A percentile compares a stretch with the other conserved stretches of the same genome.
phyloP scores from a whole-genome alignment of 2,113 vertebrate species.

The Cettia cetti region DNA sequence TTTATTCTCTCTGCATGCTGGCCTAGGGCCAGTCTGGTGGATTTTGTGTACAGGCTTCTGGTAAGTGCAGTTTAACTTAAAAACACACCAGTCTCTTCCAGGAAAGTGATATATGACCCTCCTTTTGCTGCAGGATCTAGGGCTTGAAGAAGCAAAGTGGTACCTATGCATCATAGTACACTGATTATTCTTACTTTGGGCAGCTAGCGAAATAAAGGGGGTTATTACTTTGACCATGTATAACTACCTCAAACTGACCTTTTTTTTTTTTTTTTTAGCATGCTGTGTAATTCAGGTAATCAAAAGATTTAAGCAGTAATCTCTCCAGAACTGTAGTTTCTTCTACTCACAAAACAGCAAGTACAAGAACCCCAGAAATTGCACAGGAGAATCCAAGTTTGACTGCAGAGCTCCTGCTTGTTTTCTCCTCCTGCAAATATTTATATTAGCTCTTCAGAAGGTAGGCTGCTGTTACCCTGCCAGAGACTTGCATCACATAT shows the following conservation, averaged over 20 bases:
- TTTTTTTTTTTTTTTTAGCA: not conserved
- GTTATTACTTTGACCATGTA: not conserved
- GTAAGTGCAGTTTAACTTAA: not conserved
- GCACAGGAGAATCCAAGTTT: not conserved
- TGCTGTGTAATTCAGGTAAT: not conserved
- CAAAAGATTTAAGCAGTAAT: not conserved
- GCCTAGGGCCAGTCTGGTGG: not conserved
- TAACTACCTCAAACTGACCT: not conserved
- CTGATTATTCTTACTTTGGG: not conserved
- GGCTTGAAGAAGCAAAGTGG: not conserved
- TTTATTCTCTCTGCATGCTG: not conserved
- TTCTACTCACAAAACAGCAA: not conserved
- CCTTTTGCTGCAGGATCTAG: not conserved
- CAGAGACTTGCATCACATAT: not conserved
- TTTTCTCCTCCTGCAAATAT: not conserved
- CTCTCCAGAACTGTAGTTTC: not conserved
- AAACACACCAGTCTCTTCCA: not conserved
- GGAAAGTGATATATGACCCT: not conserved
- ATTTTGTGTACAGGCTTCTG: not conserved
- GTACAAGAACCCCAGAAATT: not conserved
- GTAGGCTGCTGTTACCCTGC: not conserved
- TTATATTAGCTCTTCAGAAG: not conserved
- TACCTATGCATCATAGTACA: not conserved
- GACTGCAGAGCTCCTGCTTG: not conserved
- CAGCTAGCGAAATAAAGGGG: not conserved